Evolutionary conservation across 1,140 invertebrate species (phyloP).

Genomic region (Asbolus verrucosus): DNA sequence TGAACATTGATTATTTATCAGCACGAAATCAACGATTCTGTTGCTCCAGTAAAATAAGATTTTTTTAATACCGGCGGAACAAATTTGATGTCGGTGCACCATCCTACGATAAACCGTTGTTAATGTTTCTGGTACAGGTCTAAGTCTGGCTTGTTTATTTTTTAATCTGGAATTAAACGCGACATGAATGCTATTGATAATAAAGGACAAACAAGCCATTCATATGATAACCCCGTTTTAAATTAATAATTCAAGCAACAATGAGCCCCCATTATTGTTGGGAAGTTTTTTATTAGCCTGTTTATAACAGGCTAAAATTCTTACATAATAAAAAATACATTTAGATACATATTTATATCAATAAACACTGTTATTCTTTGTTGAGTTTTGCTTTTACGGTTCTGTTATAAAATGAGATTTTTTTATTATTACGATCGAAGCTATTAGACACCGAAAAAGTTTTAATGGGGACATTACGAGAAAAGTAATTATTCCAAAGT

Average conservation of each 20-base stretch:
- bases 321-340: conserved; percentile 40
- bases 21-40: too few relatives aligned
- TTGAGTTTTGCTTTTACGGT: conserved; percentile 35
- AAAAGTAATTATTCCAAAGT: conserved; percentile 36
- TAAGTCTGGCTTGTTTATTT: not conserved
- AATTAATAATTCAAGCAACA: conserved; percentile 22
- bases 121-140: too few relatives aligned
- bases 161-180: not conserved
- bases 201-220: conserved; percentile 25
- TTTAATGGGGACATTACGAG: conserved; percentile 26
- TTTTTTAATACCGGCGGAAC: too few relatives aligned
- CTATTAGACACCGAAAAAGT: conserved; percentile 34
- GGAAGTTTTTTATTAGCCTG: conserved; percentile 27
- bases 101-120: too few relatives aligned
- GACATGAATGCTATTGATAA: conserved; percentile 3
- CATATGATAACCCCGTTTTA: conserved; percentile 15
- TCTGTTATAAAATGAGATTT: conserved; percentile 35
- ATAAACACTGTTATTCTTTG: conserved; percentile 28
- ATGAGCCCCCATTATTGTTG: conserved; percentile 21
- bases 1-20: too few relatives aligned
- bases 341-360: conserved; percentile 41
- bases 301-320: conserved; percentile 30
- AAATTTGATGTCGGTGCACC: too few relatives aligned
- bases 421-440: conserved; percentile 40
- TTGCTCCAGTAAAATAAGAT: too few relatives aligned